Base-by-base conservation (phyloP, 2,113 vertebrate species). In the Nycticryphes semicollaris region DNA sequence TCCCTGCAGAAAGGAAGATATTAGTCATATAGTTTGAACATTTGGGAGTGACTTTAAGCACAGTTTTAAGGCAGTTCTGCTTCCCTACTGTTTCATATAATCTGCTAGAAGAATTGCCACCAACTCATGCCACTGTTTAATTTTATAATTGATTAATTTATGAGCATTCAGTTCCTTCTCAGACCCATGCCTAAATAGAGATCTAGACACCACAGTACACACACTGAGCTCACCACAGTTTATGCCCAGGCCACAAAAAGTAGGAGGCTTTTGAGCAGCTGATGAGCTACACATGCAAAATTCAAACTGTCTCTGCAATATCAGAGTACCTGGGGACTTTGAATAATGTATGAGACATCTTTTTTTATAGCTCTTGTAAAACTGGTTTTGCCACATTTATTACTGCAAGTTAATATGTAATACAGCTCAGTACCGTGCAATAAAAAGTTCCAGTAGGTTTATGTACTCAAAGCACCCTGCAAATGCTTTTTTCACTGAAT, bases 381-480 rank as follows among this genome's bases (percentile, higher is more conserved):
- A 97, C 96, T 91, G 89, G 96, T 97, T 97, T 93, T 57, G 88
- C 95, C 39, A 48, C 17, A 10, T 89, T 79, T 86, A 89, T 72
- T 74, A 63, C 82, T 84, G 14, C 19, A 28, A 66, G 90, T 93
- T 97, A 94, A 94, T 96, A 87, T 87, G 69, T 91, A 92, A 96
- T 94, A 67, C 1, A 6, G 23, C 47, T 60, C 7, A 78, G 68
- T 7, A 28, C n/a, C 3, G 0, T 6, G 47, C 60, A 92, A 45
- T 66, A 59, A 92, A 91, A 77, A 67, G 37, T 43, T 82, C 35
- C 3, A 16, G 37, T 22, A 78, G 17, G 31, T 84, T 85, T 91
- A 66, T 53, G 62, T 79, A 48, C 72, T 48, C 18, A 50, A 82
- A 94, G 35, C 64, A 89, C n/a, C 60, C 41, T 84, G n/a, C n/a